phyloP scores from a whole-genome alignment of 2,888 invertebrate species.

The Biston betularia region DNA sequence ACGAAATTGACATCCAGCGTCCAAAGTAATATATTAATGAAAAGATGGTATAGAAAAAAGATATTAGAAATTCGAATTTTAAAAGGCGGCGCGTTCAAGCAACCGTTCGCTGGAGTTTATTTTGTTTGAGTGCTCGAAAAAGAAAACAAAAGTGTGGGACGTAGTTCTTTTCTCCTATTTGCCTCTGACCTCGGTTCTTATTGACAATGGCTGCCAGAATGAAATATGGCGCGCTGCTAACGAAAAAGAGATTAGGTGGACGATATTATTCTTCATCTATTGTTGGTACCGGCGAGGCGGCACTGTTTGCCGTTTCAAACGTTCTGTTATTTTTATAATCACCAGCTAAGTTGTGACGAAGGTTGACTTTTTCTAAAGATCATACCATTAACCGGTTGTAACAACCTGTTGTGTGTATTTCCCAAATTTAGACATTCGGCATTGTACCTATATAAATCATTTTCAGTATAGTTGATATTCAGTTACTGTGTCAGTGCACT shows the following conservation, averaged over 20 bases:
- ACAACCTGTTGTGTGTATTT: slow-evolving; percentile 18
- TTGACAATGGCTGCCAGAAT: slow-evolving; percentile 85
- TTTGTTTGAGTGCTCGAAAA: slow-evolving; percentile 80
- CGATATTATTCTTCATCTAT: slow-evolving; percentile 74
- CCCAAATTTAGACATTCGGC: not conserved
- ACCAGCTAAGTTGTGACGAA: slow-evolving; percentile 72
- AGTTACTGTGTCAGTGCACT: not conserved
- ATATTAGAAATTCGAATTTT: slow-evolving; percentile 75
- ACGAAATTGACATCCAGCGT: slow-evolving; percentile 74
- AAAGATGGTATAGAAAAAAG: slow-evolving; percentile 78
- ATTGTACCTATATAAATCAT: not conserved
- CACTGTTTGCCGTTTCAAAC: slow-evolving; percentile 69
- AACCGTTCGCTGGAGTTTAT: slow-evolving; percentile 75
- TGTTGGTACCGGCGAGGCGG: slow-evolving; percentile 63
- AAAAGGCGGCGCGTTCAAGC: slow-evolving; percentile 81
- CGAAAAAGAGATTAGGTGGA: slow-evolving; percentile 82
- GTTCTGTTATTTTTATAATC: slow-evolving; percentile 69
- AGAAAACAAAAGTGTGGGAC: slow-evolving; percentile 75
- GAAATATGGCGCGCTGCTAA: slow-evolving; percentile 83
- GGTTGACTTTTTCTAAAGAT: slow-evolving; percentile 69
- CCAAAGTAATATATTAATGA: slow-evolving; percentile 83
- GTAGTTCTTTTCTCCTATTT: slow-evolving; percentile 81
- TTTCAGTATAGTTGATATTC: not conserved
- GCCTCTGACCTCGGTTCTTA: slow-evolving; percentile 83
- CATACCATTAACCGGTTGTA: slow-evolving; percentile 16